These are phyloP conservation scores for Allophyes oxyacanthae DNA, from an alignment of 2,888 invertebrate genomes.

Conservation along the genomic window DNA sequence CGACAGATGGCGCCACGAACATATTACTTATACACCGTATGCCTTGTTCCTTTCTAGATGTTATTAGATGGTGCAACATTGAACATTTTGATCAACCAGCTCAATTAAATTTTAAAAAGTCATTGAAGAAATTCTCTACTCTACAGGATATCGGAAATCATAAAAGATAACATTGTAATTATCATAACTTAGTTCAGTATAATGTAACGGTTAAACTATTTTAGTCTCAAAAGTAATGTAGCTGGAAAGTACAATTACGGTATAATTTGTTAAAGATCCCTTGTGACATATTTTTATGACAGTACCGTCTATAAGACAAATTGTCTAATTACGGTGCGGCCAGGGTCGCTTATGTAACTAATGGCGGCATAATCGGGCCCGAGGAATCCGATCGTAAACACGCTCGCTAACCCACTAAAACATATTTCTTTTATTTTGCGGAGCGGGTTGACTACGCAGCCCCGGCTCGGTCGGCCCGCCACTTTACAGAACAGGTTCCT, in stretches of 20 bases:
- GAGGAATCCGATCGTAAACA: conserved; percentile 86
- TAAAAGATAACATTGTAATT: not conserved
- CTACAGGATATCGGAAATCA: not conserved
- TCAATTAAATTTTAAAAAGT: not conserved
- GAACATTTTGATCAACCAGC: conserved; percentile 4
- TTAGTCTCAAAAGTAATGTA: conserved; percentile 2
- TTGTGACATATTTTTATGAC: conserved; percentile 63
- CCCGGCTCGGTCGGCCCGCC: conserved; percentile 67
- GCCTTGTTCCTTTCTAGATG: conserved; percentile 21
- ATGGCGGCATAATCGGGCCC: conserved; percentile 81
- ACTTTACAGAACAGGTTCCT: conserved; percentile 83
- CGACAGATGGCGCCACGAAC: conserved; percentile 83
- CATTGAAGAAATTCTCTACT: not conserved
- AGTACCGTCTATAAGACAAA: conserved; percentile 72
- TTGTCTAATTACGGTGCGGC: conserved; percentile 78
- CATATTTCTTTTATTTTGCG: conserved; percentile 89
- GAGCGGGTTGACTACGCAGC: conserved; percentile 73
- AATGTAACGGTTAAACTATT: not conserved
- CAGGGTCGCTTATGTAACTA: conserved; percentile 81
- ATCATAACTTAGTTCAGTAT: not conserved
- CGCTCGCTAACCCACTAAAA: conserved; percentile 89
- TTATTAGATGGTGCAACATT: conserved; percentile 20
- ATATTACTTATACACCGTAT: conserved; percentile 52
- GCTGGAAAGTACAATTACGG: conserved; percentile 15
- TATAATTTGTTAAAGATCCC: conserved; percentile 39